Evolutionary conservation across 2,113 vertebrate species (phyloP).

Genomic region (Phrynosoma platyrhinos): DNA sequence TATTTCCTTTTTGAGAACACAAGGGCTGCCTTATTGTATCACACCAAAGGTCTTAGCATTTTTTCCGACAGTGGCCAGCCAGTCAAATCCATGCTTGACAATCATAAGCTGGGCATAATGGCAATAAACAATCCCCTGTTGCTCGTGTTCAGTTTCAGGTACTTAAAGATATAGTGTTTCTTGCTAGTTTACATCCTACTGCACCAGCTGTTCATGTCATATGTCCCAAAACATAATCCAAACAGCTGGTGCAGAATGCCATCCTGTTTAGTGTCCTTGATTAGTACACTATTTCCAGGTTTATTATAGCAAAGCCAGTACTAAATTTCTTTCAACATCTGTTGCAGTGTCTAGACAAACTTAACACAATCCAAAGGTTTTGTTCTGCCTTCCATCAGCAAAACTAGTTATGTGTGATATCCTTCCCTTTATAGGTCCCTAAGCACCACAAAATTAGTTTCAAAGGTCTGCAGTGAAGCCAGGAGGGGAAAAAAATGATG

Average conservation of each 20-base stretch:
- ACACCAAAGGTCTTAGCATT: neutral
- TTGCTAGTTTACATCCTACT: neutral
- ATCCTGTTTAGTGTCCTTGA: neutral
- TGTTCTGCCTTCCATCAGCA: too few species aligned
- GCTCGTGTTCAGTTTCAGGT: neutral
- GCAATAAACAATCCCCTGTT: neutral
- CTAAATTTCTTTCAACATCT: neutral
- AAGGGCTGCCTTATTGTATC: neutral
- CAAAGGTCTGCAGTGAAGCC: too few species aligned
- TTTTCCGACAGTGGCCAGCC: neutral
- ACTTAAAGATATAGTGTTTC: neutral
- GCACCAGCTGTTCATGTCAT: neutral
- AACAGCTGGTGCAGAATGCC: slow-evolving; percentile 7
- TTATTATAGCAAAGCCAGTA: neutral
- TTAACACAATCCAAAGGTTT: neutral
- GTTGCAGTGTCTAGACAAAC: neutral
- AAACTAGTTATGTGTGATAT: too few species aligned
- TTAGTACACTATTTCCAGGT: slow-evolving; percentile 10
- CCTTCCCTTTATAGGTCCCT: too few species aligned
- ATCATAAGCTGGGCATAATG: neutral
- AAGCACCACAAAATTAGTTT: too few species aligned
- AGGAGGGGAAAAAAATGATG: too few species aligned
- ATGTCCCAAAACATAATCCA: neutral
- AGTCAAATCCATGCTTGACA: neutral
- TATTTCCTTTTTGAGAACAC: neutral